Conservation (phyloP, 2,888 invertebrate genomes). For the Pyrochroa serraticornis region DNA sequence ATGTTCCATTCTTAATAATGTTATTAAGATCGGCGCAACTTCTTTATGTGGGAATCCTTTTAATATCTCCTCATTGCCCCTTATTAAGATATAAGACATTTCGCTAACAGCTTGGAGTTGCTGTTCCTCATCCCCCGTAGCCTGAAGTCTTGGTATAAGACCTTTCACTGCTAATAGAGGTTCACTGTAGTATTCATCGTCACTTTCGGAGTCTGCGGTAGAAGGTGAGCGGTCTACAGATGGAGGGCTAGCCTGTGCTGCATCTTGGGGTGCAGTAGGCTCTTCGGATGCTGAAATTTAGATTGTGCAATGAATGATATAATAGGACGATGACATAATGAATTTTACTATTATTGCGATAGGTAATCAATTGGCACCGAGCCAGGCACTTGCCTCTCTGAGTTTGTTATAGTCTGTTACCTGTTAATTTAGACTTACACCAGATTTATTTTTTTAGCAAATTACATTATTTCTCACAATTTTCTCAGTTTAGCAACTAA, state of each 20-base stretch:
- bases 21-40: conserved; percentile 93
- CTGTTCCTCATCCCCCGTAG: conserved; percentile 92
- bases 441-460: too few species aligned
- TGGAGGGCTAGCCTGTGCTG: conserved; percentile 52
- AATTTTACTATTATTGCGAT: too few species aligned
- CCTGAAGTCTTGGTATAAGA: conserved; percentile 87
- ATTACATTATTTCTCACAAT: too few species aligned
- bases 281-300: conserved; percentile 50
- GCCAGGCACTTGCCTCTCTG: too few species aligned
- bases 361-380: too few species aligned
- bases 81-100: conserved; percentile 97
- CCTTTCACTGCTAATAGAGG: conserved; percentile 94
- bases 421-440: too few species aligned
- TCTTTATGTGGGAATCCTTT: conserved; percentile 97
- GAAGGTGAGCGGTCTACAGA: conserved; percentile 52
- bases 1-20: conserved; percentile 92
- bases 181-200: conserved; percentile 96
- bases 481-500: too few species aligned
- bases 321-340: too few species aligned
- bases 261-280: conserved; percentile 56
- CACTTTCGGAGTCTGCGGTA: conserved; percentile 75
- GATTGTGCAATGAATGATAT: too few species aligned
- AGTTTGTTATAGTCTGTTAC: too few species aligned
- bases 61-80: conserved; percentile 98
- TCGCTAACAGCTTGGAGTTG: conserved; percentile 96